A percentile compares a stretch with the other conserved stretches of the same genome.
Conservation (phyloP, 1,140 invertebrate species). For the Dendroctonus valens region DNA sequence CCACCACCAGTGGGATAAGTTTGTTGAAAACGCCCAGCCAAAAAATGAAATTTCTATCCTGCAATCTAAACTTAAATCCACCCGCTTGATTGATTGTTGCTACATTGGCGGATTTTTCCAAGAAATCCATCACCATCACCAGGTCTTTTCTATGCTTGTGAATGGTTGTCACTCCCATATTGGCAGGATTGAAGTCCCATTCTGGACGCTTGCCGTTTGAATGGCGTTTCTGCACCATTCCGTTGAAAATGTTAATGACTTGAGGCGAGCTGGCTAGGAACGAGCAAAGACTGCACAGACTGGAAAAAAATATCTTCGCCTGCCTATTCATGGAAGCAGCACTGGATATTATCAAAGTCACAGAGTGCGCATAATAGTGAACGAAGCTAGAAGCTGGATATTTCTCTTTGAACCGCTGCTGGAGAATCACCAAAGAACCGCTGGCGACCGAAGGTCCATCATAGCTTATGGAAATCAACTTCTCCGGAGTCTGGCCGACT, state of each 20-base stretch:
- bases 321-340: slow-evolving; percentile 40
- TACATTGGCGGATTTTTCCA: slow-evolving; percentile 22
- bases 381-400: slow-evolving; percentile 45
- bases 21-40: slow-evolving; percentile 32
- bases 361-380: slow-evolving; percentile 47
- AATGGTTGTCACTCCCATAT: slow-evolving; percentile 24
- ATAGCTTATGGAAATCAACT: slow-evolving; percentile 38
- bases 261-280: slow-evolving; percentile 32
- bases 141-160: slow-evolving; percentile 24
- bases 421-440: slow-evolving; percentile 38
- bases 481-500: slow-evolving; percentile 28
- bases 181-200: slow-evolving; percentile 20
- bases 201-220: slow-evolving; percentile 10
- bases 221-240: slow-evolving; percentile 29
- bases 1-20: slow-evolving; percentile 33
- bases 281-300: slow-evolving; percentile 24
- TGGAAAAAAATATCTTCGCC: slow-evolving; percentile 43
- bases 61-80: slow-evolving; percentile 21
- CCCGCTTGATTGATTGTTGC: slow-evolving; percentile 26
- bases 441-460: slow-evolving; percentile 37
- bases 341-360: slow-evolving; percentile 46
- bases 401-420: slow-evolving; percentile 39
- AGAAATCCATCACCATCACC: slow-evolving; percentile 22
- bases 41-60: slow-evolving; percentile 32
- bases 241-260: slow-evolving; percentile 27